These are phyloP conservation scores for Diachasma alloeum DNA, from an alignment of 1,140 invertebrate genomes.

Conservation along the genomic window DNA sequence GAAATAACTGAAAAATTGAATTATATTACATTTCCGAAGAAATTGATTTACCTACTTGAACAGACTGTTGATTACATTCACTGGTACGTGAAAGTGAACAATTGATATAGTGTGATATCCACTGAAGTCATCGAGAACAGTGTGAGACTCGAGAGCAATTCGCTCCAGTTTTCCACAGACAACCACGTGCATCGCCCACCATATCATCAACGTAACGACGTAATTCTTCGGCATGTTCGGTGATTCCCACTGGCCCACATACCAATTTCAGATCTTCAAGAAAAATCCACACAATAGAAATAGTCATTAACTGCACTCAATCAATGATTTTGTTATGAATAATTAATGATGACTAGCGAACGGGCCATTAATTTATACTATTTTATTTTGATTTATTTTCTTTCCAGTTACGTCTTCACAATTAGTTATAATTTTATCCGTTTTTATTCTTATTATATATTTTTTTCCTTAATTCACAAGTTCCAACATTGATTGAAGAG, in stretches of 20 bases:
- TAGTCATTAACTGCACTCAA: background rate
- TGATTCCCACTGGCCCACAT: background rate
- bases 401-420: no score
- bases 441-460: no score
- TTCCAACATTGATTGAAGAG: no score
- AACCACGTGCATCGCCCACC: conserved; percentile 31
- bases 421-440: no score
- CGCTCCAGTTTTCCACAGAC: conserved; percentile 45
- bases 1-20: background rate
- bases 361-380: no score
- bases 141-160: conserved; percentile 49
- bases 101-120: conserved; percentile 60
- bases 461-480: no score
- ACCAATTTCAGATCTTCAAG: background rate
- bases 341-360: no score
- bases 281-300: background rate
- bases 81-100: conserved; percentile 59
- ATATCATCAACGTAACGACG: conserved; percentile 33
- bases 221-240: background rate
- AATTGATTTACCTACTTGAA: conserved; percentile 53
- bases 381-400: no score
- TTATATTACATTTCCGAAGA: background rate
- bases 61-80: conserved; percentile 47
- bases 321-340: no score
- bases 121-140: conserved; percentile 53